Evolutionary conservation across 2,113 vertebrate species (phyloP).

Genomic region (Prunella fulvescens): DNA sequence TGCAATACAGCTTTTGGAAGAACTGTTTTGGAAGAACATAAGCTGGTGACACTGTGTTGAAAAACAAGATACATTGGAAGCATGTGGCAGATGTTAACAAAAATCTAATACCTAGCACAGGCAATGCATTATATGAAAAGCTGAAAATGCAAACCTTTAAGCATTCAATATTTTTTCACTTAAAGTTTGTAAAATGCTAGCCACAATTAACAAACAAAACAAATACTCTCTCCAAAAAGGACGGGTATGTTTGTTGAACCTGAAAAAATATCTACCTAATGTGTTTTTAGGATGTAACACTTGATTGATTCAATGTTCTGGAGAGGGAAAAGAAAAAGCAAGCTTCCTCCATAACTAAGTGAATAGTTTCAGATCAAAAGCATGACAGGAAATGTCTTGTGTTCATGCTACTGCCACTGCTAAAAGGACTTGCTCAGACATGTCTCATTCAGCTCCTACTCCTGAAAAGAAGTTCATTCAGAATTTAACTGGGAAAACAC

Average conservation of each 20-base stretch:
- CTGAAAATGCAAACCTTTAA: not conserved
- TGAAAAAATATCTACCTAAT: not conserved
- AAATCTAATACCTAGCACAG: not conserved
- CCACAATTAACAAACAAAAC: not conserved
- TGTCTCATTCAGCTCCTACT: not conserved
- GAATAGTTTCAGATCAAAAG: not conserved
- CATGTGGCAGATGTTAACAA: not conserved
- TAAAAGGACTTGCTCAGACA: not conserved
- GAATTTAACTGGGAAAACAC: not conserved
- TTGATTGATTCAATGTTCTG: not conserved
- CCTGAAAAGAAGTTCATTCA: not conserved
- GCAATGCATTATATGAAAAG: not conserved
- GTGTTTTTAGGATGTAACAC: not conserved
- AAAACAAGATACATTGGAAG: not conserved
- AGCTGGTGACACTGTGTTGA: not conserved
- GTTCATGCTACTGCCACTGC: not conserved
- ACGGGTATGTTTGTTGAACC: not conserved
- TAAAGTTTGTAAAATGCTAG: not conserved
- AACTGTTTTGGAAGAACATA: not conserved
- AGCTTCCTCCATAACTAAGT: not conserved
- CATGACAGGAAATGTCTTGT: not conserved
- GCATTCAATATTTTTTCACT: not conserved
- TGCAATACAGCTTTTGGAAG: not conserved
- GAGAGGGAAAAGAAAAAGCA: too few relatives aligned
- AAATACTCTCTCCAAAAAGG: not conserved